Evolutionary conservation across 2,797 vertebrate species (phyloP), one percentile per base, ranked within the genome.

Genomic region (Periparus ater): DNA sequence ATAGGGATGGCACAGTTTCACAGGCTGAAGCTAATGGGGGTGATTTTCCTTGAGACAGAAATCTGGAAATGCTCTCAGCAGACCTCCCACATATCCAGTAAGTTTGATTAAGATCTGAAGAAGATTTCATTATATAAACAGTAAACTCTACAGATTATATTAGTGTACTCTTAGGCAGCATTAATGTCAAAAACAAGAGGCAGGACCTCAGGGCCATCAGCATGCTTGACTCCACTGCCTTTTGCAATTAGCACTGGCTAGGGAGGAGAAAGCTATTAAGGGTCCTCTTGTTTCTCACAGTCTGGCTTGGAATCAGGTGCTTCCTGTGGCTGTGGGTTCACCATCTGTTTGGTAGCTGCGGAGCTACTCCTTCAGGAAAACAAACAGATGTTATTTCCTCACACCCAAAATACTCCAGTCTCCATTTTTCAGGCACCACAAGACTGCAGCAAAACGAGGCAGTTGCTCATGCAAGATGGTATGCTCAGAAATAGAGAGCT

Each of bases 401-500:
- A 2, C 50, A 58, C 30, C 36, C 6, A 0, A 36, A 83, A 60
- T 65, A 51, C 27, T n/a, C 68, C 36, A 9, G 18, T 44, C 42
- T 57, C 34, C 26, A 2, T 36, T 57, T 11, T 22, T 42, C 19
- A 72, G 32, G 36, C n/a, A 57, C 34, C 68, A 47, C 38, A 40
- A 0, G 3, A 42, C 27, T 60, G 32, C 54, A 78, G 42, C 23
- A 48, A 66, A 93, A 40, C 51, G 30, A 26, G n/a, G 32, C 45
- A 63, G n/a, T 0, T 57, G 57, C 17, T 76, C 0, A 0, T 63
- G 50, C 36, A 42, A 66, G 40, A 15, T 11, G 20, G 6, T 45
- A 34, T 0, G 0, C 42, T 67, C 51, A 42, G 44, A 82, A 82
- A 53, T 4, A 57, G 21, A 48, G 54, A 70, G 22, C 13, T 79